These are phyloP conservation scores for Patiria miniata DNA, from an alignment of 35 echinoderm and acorn worm species.

Conservation along the genomic window DNA sequence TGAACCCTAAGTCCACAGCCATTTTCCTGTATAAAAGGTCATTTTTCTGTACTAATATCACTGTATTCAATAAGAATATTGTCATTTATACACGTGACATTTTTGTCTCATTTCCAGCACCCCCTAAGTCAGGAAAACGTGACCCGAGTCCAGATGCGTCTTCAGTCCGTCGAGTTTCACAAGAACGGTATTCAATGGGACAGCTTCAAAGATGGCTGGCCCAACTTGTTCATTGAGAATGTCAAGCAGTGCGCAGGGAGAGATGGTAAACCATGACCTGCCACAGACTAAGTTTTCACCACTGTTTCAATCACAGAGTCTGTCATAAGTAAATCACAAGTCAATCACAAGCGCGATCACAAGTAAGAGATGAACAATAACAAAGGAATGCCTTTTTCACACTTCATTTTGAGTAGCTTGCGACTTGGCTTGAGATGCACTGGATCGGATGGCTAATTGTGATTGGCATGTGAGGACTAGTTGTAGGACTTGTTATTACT, in stretches of 20 bases:
- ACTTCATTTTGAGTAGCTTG: neutral
- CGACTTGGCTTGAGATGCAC: no score
- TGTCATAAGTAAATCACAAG: neutral
- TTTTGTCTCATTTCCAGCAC: neutral
- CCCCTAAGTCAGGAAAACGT: neutral
- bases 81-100: no score
- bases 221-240: conserved; percentile 95
- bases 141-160: neutral
- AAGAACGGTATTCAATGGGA: conserved; percentile 77
- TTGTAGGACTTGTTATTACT: no score
- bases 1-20: no score
- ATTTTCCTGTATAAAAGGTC: no score
- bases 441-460: no score
- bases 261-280: conserved; percentile 92
- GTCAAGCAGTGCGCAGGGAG: conserved; percentile 83
- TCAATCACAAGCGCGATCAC: neutral
- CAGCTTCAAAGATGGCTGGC: conserved; percentile 96
- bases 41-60: no score
- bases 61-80: no score
- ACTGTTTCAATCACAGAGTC: neutral
- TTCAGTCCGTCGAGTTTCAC: conserved; percentile 75
- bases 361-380: no score
- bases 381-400: neutral
- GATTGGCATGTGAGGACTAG: no score
- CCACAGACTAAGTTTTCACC: neutral